Evolutionary conservation across 2,888 invertebrate species (phyloP), one percentile per base, ranked within the genome.

Genomic region (Drosophila merina): DNA sequence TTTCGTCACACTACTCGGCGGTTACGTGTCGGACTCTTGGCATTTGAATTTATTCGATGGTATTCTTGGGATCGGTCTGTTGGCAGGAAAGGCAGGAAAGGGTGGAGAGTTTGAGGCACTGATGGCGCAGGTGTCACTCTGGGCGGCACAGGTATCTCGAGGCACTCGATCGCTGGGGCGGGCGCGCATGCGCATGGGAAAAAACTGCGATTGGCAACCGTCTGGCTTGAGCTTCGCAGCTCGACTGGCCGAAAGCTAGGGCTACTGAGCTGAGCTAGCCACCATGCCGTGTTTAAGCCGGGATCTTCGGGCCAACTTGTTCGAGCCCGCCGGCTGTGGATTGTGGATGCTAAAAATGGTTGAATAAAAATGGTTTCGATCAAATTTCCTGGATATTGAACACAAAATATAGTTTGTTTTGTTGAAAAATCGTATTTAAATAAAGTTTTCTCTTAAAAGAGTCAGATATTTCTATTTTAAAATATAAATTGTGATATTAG

Each of bases 211-310:
- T 20, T 14, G 25, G 60, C 79, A 73, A 84, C 84, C 86, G 79
- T 56, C 70, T 68, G 38, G 79, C 57, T 79, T 66, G 60, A 78
- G 86, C 74, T 74, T 75, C 73, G 75, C 55, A 66, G 69, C 71
- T 76, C 79, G 70, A 86, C 84, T 84, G 82, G 69, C 55, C 58
- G 51, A 12, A 57, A 49, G 31, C 56, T 52, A 26, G 36, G 56
- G 26, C 47, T 28, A 42, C 9, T 50, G 47, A 36, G 33, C 51
- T 68, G 6, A 69, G 58, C 68, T 69, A 58, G 68, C 67, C 57
- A n/a, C n/a, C n/a, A n/a, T 6, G 36, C 49, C 49, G 40, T 25
- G 30, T 51, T 45, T n/a, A 30, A 20, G 52, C 42, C 48, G 25
- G 42, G 64, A 45, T 67, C 66, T 49, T 49, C 49, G 26, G 12